phyloP scores from a whole-genome alignment of 2,888 invertebrate species.

The Philaethria dido region DNA sequence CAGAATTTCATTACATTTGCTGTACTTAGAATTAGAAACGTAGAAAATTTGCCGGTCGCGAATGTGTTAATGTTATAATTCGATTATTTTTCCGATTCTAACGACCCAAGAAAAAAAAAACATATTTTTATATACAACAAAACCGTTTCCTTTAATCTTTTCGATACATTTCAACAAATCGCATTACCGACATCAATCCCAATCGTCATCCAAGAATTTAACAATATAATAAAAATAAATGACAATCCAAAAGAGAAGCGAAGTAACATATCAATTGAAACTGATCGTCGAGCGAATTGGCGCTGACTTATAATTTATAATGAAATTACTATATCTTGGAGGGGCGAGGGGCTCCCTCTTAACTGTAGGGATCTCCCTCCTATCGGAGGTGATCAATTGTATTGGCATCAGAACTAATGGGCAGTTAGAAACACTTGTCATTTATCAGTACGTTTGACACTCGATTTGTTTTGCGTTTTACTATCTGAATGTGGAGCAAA shows the following conservation, averaged over 20 bases:
- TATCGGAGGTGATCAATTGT: conserved; percentile 23
- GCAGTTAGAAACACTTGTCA: conserved; percentile 25
- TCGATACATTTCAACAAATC: conserved; percentile 12
- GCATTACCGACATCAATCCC: neutral
- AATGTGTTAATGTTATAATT: too few relatives aligned
- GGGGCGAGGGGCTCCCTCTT: neutral
- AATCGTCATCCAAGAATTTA: neutral
- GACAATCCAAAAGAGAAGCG: neutral
- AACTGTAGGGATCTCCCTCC: too few relatives aligned
- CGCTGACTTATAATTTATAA: conserved; percentile 17
- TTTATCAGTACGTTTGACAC: conserved; percentile 31
- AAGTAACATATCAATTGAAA: conserved; percentile 11
- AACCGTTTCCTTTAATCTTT: too few relatives aligned
- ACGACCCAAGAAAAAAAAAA: too few relatives aligned
- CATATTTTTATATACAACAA: too few relatives aligned
- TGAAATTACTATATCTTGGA: neutral
- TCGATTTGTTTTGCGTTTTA: conserved; percentile 29
- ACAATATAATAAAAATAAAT: conserved; percentile 15
- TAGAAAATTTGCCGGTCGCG: too few relatives aligned
- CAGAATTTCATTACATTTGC: too few relatives aligned
- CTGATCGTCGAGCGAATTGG: conserved; percentile 21
- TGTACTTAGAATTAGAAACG: too few relatives aligned
- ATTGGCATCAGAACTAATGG: conserved; percentile 24
- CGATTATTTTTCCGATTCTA: too few relatives aligned
- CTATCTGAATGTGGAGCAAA: conserved; percentile 30